These are phyloP conservation scores for Tretioscincus oriximinensis DNA, from an alignment of 2,113 vertebrate species.

Conservation along the genomic window DNA sequence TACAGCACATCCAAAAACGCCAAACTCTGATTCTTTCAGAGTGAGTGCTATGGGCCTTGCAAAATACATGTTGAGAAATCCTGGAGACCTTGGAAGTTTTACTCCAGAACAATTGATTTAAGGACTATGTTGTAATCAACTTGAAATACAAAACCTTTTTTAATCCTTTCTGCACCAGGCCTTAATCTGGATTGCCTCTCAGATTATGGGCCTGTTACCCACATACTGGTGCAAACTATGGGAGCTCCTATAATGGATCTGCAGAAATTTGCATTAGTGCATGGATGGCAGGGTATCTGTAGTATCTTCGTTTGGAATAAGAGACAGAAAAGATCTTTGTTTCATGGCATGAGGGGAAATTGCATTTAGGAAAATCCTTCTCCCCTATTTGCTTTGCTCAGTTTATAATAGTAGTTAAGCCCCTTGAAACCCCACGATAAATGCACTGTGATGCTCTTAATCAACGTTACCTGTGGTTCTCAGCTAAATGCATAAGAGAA, in stretches of 20 bases:
- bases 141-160: not conserved
- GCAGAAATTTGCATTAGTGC: no score
- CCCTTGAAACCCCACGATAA: no score
- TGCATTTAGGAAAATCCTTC: no score
- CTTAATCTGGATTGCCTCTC: not conserved
- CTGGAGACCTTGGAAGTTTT: not conserved
- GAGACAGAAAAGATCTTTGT: no score
- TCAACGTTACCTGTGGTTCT: not conserved
- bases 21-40: slow-evolving; percentile 10
- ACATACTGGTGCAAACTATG: no score
- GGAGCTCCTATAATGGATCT: no score
- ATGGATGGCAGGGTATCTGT: not conserved
- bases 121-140: not conserved
- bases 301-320: not conserved
- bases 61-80: not conserved
- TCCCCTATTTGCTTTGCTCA: no score
- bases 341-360: no score
- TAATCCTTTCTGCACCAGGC: not conserved
- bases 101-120: not conserved
- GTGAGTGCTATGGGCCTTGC: not conserved
- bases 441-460: no score
- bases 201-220: no score
- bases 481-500: not conserved
- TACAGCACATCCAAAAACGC: no score
- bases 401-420: no score